Percentiles rank a stretch among this genome's conserved stretches.
phyloP scores from a whole-genome alignment of 2,113 vertebrate genomes.

The Amblyornis subalaris region DNA sequence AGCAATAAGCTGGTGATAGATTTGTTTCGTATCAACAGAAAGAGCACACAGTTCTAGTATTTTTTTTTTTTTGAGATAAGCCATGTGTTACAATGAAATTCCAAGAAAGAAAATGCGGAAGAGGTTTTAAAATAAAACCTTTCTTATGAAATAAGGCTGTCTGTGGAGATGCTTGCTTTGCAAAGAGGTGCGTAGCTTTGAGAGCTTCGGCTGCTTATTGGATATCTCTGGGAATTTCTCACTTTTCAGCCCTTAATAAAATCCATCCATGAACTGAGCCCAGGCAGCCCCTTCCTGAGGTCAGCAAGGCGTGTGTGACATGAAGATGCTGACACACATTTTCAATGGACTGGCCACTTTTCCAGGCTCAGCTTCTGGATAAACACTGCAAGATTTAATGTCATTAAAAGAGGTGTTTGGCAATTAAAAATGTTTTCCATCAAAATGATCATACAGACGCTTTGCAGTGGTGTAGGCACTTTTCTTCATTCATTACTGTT shows the following conservation, averaged over 20 bases:
- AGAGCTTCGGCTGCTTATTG: neutral
- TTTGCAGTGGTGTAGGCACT: neutral
- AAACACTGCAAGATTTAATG: neutral
- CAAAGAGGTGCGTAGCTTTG: neutral
- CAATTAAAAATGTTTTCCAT: neutral
- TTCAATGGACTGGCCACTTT: neutral
- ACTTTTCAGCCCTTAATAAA: neutral
- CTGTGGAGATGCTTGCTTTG: neutral
- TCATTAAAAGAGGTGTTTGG: neutral
- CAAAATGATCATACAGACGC: neutral
- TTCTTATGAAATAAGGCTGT: neutral
- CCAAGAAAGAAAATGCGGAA: neutral
- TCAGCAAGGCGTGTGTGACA: neutral
- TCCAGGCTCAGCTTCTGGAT: neutral
- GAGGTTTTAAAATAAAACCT: neutral
- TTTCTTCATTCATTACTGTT: neutral
- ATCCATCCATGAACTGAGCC: neutral
- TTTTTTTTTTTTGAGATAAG: neutral
- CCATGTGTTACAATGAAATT: neutral
- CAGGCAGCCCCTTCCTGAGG: neutral
- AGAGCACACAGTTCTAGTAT: fast-evolving
- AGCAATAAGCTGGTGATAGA: neutral
- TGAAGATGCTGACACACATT: neutral
- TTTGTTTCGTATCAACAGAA: neutral
- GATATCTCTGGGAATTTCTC: neutral